Conservation (phyloP, 1,140 invertebrate species). For the Anagrus nilaparvatae region DNA sequence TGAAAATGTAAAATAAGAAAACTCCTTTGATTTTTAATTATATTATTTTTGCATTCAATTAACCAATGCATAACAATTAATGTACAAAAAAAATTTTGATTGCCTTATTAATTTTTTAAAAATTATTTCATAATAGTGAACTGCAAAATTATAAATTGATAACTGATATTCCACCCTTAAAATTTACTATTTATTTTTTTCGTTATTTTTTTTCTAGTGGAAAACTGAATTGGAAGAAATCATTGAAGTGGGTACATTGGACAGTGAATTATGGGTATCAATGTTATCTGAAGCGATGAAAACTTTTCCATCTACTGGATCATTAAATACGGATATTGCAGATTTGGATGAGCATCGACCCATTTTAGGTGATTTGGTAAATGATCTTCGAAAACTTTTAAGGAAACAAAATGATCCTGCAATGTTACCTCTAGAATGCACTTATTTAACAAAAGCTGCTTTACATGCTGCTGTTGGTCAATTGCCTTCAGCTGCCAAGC, state of each 20-base stretch:
- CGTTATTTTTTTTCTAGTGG: conserved; percentile 72
- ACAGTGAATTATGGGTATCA: conserved; percentile 92
- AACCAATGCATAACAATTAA: no score
- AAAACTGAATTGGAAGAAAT: conserved; percentile 86
- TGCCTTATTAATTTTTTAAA: no score
- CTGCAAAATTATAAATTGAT: conserved; percentile 5
- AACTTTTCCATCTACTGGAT: conserved; percentile 78
- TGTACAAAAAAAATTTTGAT: no score
- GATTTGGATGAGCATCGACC: conserved; percentile 78
- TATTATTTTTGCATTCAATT: conserved; percentile 12
- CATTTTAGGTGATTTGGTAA: conserved; percentile 83
- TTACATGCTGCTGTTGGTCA: conserved; percentile 70
- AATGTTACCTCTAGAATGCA: conserved; percentile 90
- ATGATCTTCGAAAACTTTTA: conserved; percentile 76
- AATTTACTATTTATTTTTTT: no score
- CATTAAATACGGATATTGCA: conserved; percentile 74
- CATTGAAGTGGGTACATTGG: conserved; percentile 78
- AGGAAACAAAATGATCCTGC: conserved; percentile 75
- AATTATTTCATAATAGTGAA: no score
- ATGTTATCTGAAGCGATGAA: conserved; percentile 94
- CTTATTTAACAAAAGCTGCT: conserved; percentile 91
- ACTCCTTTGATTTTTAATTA: conserved; percentile 11
- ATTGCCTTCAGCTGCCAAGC: conserved; percentile 62
- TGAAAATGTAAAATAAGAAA: neutral
- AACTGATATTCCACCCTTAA: no score